A percentile compares a stretch with the other conserved stretches of the same genome.
Evolutionary conservation across 2,888 invertebrate genomes (phyloP).

Genomic region (Clistopyga incitator): DNA sequence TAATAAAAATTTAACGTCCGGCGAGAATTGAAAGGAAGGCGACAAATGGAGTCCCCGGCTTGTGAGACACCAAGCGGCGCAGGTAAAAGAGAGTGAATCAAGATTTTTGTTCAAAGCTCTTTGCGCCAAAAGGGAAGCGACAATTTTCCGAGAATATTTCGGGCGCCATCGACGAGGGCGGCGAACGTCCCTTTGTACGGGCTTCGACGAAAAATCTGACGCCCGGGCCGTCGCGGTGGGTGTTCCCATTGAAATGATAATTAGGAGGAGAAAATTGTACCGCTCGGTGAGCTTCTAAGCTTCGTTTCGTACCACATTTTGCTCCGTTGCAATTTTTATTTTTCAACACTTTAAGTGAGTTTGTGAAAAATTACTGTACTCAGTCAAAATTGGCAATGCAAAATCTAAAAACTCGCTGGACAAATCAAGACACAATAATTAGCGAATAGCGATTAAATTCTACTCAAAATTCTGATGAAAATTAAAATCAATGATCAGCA

Average conservation of each 20-base stretch:
- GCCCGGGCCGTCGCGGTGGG: conserved; percentile 12
- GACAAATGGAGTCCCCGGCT: background rate
- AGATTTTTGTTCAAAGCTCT: conserved; percentile 24
- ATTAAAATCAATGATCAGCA: too few relatives aligned
- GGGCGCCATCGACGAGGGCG: conserved; percentile 4
- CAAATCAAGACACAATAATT: too few relatives aligned
- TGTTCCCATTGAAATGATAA: conserved; percentile 15
- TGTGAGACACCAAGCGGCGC: background rate
- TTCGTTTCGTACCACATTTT: background rate
- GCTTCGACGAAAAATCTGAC: conserved; percentile 29
- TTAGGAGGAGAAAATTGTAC: background rate
- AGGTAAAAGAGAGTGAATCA: conserved; percentile 16
- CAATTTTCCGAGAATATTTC: conserved; percentile 37
- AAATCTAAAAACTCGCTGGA: too few relatives aligned
- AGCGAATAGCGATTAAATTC: too few relatives aligned
- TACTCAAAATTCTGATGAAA: too few relatives aligned
- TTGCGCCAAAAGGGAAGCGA: conserved; percentile 3
- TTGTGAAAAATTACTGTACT: background rate
- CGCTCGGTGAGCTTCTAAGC: background rate
- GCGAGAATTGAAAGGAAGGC: background rate
- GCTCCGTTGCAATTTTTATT: background rate
- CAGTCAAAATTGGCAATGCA: background rate
- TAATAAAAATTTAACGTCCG: background rate
- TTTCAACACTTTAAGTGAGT: background rate
- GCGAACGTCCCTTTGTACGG: background rate